A percentile compares a stretch with the other conserved stretches of the same genome.
Evolutionary conservation across 2,888 invertebrate genomes (phyloP).

Genomic region (Sesia apiformis): DNA sequence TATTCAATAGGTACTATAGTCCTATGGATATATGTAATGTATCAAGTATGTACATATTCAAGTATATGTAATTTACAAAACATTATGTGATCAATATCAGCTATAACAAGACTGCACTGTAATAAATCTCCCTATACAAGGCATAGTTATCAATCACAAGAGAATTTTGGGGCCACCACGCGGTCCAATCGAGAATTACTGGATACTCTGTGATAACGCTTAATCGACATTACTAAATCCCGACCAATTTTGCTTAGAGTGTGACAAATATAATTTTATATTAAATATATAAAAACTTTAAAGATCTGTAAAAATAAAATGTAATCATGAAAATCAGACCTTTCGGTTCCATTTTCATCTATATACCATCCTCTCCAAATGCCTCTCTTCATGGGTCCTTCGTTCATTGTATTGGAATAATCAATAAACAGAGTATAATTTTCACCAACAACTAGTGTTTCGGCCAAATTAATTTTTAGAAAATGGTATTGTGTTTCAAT

Average conservation of each 20-base stretch:
- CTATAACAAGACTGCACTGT: no score
- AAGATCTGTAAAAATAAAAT: no score
- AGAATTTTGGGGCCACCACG: no score
- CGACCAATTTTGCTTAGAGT: not conserved
- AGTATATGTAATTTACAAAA: no score
- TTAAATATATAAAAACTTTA: not conserved
- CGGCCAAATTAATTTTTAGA: conserved; percentile 40
- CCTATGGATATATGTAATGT: no score
- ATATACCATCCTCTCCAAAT: conserved; percentile 61
- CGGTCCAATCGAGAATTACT: no score
- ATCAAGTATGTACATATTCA: no score
- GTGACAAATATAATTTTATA: not conserved
- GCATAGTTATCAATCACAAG: no score
- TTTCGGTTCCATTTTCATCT: conserved; percentile 41
- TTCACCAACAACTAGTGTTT: conserved; percentile 24
- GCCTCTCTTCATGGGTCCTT: conserved; percentile 61
- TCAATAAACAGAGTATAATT: conserved; percentile 57
- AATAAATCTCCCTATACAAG: no score
- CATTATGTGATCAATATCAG: no score
- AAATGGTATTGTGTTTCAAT: conserved; percentile 55
- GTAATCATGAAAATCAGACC: conserved; percentile 20
- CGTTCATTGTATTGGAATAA: conserved; percentile 68
- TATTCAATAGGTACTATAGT: no score
- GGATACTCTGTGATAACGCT: not conserved
- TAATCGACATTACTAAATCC: not conserved